phyloP scores from a whole-genome alignment of 2,797 vertebrate species.

The Gymnoscopelus braueri region DNA sequence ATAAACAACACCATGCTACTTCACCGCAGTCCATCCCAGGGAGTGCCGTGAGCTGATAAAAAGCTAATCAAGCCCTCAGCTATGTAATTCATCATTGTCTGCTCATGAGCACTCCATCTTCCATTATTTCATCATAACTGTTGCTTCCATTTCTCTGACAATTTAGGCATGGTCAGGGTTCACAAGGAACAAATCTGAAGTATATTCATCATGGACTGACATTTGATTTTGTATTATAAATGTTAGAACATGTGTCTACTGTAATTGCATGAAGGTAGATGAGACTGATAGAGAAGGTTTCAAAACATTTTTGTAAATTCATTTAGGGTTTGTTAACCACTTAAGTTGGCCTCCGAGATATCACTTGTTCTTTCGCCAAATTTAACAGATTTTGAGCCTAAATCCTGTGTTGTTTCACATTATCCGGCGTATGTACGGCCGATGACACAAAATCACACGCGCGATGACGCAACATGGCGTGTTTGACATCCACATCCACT shows the following conservation, averaged over 20 bases:
- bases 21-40: slow-evolving; percentile 56
- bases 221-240: slow-evolving; percentile 24
- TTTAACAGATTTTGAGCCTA: too few relatives aligned
- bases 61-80: slow-evolving; percentile 75
- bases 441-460: too few relatives aligned
- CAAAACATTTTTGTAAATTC: too few relatives aligned
- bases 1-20: slow-evolving; percentile 66
- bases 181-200: slow-evolving; percentile 52
- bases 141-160: slow-evolving; percentile 49
- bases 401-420: too few relatives aligned
- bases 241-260: slow-evolving; percentile 20
- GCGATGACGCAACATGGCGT: too few relatives aligned
- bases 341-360: too few relatives aligned
- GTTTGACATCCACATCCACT: too few relatives aligned
- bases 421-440: too few relatives aligned
- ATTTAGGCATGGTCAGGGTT: slow-evolving; percentile 23
- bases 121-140: slow-evolving; percentile 30
- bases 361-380: too few relatives aligned
- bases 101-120: slow-evolving; percentile 56
- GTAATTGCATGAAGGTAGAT: not conserved
- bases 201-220: slow-evolving; percentile 16
- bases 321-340: too few relatives aligned
- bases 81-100: slow-evolving; percentile 68
- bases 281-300: too few relatives aligned
- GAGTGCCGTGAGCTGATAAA: slow-evolving; percentile 75